Evolutionary conservation across 1,140 invertebrate species (phyloP).

Genomic region (Harlomillsia oculata): DNA sequence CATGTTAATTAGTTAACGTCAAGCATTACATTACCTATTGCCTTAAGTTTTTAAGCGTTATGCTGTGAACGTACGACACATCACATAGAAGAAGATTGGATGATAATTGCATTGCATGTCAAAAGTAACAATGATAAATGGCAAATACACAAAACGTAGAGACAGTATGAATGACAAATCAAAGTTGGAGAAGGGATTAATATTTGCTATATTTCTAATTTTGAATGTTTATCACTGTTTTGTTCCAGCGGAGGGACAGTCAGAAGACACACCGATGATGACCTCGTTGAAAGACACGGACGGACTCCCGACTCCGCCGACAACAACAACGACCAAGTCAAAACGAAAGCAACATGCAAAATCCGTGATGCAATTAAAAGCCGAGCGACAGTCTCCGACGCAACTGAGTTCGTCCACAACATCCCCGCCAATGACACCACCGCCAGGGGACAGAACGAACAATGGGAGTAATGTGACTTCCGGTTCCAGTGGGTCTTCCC

Average conservation of each 20-base stretch:
- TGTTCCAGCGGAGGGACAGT: constrained; percentile 10
- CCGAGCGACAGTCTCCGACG: constrained; percentile 21
- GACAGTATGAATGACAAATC: too few relatives aligned
- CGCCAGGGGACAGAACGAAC: constrained; percentile 9
- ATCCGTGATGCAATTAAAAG: constrained; percentile 21
- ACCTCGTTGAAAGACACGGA: neutral
- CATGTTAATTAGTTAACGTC: too few relatives aligned
- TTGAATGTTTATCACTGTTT: neutral
- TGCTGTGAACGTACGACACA: too few relatives aligned
- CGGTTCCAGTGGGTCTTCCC: constrained; percentile 22
- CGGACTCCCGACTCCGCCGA: neutral
- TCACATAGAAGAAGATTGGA: too few relatives aligned
- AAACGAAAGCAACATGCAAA: constrained; percentile 21
- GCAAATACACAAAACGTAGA: too few relatives aligned
- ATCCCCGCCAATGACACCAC: constrained; percentile 27
- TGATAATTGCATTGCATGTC: too few relatives aligned
- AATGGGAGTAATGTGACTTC: constrained; percentile 6
- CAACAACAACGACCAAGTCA: constrained; percentile 3
- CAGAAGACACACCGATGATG: neutral
- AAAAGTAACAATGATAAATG: too few relatives aligned
- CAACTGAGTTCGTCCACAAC: constrained; percentile 24
- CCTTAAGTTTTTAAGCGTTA: too few relatives aligned
- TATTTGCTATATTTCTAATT: too few relatives aligned
- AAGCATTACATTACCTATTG: too few relatives aligned
- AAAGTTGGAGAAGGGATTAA: too few relatives aligned